Conservation (phyloP, 2,888 invertebrate genomes). For the Hypolimnas misippus region DNA sequence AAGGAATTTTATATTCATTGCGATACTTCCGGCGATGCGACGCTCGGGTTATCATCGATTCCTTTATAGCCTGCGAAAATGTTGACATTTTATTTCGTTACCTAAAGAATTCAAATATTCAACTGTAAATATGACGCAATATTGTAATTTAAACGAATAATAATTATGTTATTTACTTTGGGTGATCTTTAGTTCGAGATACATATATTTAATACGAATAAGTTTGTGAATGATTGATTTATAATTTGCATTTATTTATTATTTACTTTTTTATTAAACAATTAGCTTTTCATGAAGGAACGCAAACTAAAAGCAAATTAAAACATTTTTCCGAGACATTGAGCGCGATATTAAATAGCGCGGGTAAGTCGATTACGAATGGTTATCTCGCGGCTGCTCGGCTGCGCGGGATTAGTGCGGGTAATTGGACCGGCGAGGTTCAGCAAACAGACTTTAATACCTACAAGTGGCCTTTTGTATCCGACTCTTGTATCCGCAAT, state of each 20-base stretch:
- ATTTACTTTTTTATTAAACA: constrained; percentile 12
- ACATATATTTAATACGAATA: too few relatives aligned
- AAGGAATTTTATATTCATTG: constrained; percentile 37
- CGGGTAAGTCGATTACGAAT: constrained; percentile 68
- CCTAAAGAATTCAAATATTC: neutral
- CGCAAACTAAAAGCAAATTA: constrained; percentile 57
- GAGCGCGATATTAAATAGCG: constrained; percentile 70
- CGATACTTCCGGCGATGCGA: constrained; percentile 19
- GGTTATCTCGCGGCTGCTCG: constrained; percentile 59
- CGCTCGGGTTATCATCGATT: constrained; percentile 24
- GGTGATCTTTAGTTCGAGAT: too few relatives aligned
- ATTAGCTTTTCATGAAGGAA: constrained; percentile 44
- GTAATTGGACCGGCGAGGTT: constrained; percentile 55
- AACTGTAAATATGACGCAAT: too few relatives aligned
- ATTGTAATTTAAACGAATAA: too few relatives aligned
- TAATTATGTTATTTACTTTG: too few relatives aligned
- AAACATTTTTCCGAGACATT: constrained; percentile 68
- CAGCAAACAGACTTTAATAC: constrained; percentile 32
- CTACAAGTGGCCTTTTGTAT: constrained; percentile 28
- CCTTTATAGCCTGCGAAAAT: constrained; percentile 1
- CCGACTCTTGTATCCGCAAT: constrained; percentile 13
- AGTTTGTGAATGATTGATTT: neutral
- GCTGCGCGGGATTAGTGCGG: constrained; percentile 61
- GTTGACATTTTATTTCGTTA: neutral
- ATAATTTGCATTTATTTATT: neutral